phyloP scores from a whole-genome alignment of 2,113 vertebrate species.

The Theristicus caerulescens region DNA sequence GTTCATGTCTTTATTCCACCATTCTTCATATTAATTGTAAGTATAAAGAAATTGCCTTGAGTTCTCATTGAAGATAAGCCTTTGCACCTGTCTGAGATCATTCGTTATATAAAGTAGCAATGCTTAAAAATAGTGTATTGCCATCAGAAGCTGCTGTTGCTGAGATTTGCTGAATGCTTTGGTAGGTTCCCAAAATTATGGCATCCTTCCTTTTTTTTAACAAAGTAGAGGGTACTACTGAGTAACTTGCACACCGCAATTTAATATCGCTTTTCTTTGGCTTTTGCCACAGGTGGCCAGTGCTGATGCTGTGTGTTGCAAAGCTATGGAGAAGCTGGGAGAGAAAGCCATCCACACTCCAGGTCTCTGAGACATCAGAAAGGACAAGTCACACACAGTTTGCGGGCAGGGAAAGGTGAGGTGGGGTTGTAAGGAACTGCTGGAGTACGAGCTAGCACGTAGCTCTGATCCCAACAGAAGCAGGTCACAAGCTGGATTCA shows the following conservation, averaged over 20 bases:
- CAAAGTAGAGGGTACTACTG: background rate
- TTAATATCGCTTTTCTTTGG: background rate
- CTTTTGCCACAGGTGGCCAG: background rate
- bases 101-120: background rate
- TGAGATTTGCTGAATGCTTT: background rate
- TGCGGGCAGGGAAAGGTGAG: background rate
- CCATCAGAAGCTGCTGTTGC: background rate
- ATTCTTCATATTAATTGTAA: background rate
- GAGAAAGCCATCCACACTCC: background rate
- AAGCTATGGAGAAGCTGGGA: background rate
- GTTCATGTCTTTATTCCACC: background rate
- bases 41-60: background rate
- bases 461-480: background rate
- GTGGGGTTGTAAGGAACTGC: background rate
- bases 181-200: background rate
- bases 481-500: background rate
- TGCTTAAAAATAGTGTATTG: background rate
- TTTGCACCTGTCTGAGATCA: background rate
- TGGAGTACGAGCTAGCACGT: fast-evolving
- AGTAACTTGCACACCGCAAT: background rate
- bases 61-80: background rate
- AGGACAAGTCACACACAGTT: background rate
- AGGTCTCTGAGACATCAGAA: background rate
- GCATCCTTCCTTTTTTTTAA: background rate
- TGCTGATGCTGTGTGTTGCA: background rate